Evolutionary conservation across 1,140 invertebrate species (phyloP), one percentile per base, ranked within the genome.

Genomic region (Achatina immaculata): DNA sequence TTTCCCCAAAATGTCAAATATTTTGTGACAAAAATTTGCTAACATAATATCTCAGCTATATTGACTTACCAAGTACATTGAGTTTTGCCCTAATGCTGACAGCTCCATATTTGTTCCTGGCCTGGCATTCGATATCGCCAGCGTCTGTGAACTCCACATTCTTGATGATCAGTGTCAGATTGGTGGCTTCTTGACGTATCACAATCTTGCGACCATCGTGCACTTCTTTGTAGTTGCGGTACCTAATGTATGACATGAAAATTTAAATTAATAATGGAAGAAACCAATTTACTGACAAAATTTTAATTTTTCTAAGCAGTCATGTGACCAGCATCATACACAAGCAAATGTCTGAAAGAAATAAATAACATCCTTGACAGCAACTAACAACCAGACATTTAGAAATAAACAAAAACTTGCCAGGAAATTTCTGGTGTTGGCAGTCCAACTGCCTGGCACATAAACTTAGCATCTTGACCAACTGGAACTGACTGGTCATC

Each of bases 91-190:
- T 94, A 1, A 96, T 97, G 45, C 96, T 97, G 89, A 97, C 97
- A 19, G 95, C 95, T 36, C 98, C 98, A 58, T 95, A 97, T 84
- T 95, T 95, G 92, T 99, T 99, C 62, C 95, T 95, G 9, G 98
- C 98, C 78, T 97, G 94, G 88, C 97, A 99, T 45, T 97, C 94
- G 89, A 99, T 99, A 90, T 99, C 97, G 89, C 99, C 98, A n/a
- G 96, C 96, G 92, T 99, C 98, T 90, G 98, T 97, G 14, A 97
- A 96, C 90, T 95, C 98, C 0, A 99, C 95, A 86, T 98, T 95
- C 85, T 95, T 95, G 0, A 99, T 96, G 2, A 95, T 95, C 16
- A 99, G 93, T 83, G 95, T 96, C 88, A 96, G 95, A 55, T 94
- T 94, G 55, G 89, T 85, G 79, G 96, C 96, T 88, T 99, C 97